Conservation (phyloP, 2,113 vertebrate species). For the Brachirus orientalis region DNA sequence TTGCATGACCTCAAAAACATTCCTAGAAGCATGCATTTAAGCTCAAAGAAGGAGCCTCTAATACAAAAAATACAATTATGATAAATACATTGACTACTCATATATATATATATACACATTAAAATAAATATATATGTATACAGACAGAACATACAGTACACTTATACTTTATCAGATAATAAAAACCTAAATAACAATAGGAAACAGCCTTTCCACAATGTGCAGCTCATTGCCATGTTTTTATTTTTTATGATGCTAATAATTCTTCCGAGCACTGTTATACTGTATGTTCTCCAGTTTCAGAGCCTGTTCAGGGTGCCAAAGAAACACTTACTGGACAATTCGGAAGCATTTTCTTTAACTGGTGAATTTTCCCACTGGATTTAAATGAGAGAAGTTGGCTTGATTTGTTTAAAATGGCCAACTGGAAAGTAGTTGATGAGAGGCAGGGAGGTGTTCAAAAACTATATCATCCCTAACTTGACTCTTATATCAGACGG, state of each 20-base stretch:
- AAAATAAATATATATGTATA: slow-evolving; percentile 50
- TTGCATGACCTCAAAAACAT: slow-evolving; percentile 81
- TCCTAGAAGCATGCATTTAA: slow-evolving; percentile 79
- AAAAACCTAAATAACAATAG: slow-evolving; percentile 42
- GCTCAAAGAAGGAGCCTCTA: slow-evolving; percentile 62
- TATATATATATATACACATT: slow-evolving; percentile 46
- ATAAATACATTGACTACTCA: slow-evolving; percentile 66
- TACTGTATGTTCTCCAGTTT: slow-evolving; percentile 51
- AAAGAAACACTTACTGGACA: slow-evolving; percentile 49
- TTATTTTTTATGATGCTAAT: slow-evolving; percentile 22
- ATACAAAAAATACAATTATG: slow-evolving; percentile 51
- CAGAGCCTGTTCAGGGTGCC: slow-evolving; percentile 53
- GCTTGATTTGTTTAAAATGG: slow-evolving; percentile 31
- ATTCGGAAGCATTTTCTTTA: slow-evolving; percentile 19
- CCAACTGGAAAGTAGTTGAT: slow-evolving; percentile 22
- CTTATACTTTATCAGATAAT: slow-evolving; percentile 43
- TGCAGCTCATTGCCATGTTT: slow-evolving; percentile 57
- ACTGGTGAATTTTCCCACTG: slow-evolving; percentile 23
- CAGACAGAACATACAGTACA: slow-evolving; percentile 51
- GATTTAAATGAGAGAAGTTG: slow-evolving; percentile 15
- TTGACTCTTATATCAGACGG: slow-evolving; percentile 9
- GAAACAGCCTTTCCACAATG: slow-evolving; percentile 56
- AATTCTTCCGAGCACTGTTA: slow-evolving; percentile 37
- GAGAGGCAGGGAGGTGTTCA: slow-evolving; percentile 19
- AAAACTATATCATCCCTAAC: slow-evolving; percentile 9